Evolutionary conservation across 2,113 vertebrate species (phyloP).

Genomic region (Bubo blakistoni): DNA sequence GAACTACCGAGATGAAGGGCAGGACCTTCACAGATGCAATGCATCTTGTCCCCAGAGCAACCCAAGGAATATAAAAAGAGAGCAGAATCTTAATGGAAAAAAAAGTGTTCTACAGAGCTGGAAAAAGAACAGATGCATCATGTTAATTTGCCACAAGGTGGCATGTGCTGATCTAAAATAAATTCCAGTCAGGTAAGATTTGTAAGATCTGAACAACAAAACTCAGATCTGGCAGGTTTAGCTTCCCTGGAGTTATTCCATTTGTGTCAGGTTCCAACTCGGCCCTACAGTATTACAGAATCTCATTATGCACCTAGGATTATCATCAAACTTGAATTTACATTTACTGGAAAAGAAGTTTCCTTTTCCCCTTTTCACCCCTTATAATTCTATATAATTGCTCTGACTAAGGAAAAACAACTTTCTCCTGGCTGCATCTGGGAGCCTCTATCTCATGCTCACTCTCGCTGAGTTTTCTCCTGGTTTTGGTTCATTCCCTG

Average conservation of each 20-base stretch:
- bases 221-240: background rate
- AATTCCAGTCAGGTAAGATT: background rate
- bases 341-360: background rate
- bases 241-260: accelerated
- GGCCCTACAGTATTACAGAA: background rate
- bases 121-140: background rate
- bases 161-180: background rate
- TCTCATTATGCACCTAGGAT: background rate
- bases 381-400: background rate
- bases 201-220: background rate
- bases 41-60: background rate
- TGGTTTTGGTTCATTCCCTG: background rate
- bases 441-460: too few species aligned
- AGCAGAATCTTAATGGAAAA: background rate
- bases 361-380: background rate
- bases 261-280: accelerated
- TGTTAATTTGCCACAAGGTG: conserved; percentile 7
- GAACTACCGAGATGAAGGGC: accelerated
- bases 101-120: background rate
- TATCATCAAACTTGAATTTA: too few species aligned
- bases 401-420: background rate
- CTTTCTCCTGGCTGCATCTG: background rate
- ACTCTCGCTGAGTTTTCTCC: background rate
- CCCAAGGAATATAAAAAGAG: background rate
- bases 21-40: accelerated